Conservation (phyloP, 2,113 vertebrate genomes). For the Trichechus manatus region DNA sequence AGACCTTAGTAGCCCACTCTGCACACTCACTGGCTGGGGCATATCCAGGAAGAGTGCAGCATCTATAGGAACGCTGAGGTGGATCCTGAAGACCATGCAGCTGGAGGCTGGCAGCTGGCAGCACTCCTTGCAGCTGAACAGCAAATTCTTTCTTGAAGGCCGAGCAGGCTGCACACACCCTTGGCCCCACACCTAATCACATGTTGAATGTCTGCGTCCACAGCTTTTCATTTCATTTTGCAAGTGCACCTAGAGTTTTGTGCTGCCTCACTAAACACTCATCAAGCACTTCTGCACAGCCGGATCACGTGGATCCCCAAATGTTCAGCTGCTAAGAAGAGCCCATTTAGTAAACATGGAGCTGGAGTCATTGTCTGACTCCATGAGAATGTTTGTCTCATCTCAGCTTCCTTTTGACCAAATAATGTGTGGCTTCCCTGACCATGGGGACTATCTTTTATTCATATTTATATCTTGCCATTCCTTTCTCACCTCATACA, state of each 20-base stretch:
- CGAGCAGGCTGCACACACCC: background rate
- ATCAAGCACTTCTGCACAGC: background rate
- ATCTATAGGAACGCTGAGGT: background rate
- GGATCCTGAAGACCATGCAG: background rate
- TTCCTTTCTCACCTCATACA: background rate
- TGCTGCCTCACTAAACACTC: constrained; percentile 12
- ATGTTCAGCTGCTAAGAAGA: background rate
- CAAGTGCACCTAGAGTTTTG: background rate
- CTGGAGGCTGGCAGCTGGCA: background rate
- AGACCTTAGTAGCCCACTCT: background rate
- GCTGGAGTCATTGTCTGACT: background rate
- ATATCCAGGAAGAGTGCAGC: background rate
- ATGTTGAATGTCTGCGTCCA: background rate
- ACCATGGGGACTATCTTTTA: background rate
- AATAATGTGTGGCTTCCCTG: background rate
- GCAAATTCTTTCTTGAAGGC: background rate
- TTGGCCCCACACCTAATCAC: background rate
- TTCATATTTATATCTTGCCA: constrained; percentile 7
- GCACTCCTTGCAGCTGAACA: background rate
- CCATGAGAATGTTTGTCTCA: background rate
- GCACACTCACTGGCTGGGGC: background rate
- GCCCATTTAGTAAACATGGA: background rate
- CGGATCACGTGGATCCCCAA: background rate
- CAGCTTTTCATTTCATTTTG: background rate
- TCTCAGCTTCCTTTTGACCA: background rate